Percentiles rank a stretch among this genome's conserved stretches.
phyloP scores from a whole-genome alignment of 2,113 vertebrate genomes.

The Gambusia holbrooki region DNA sequence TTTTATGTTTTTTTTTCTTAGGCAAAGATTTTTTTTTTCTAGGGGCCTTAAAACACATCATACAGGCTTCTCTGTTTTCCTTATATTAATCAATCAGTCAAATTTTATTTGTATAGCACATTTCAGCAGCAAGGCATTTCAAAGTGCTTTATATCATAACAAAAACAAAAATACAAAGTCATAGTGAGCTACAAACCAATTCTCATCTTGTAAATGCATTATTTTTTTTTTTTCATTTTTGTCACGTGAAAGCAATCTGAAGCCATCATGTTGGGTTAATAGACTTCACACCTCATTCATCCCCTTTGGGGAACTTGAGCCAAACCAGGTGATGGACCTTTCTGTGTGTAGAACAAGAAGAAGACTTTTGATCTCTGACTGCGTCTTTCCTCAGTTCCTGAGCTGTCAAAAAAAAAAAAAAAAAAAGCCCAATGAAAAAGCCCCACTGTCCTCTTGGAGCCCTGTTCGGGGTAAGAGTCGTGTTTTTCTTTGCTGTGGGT shows the following conservation, averaged over 20 bases:
- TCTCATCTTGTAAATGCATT: background rate
- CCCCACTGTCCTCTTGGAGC: background rate
- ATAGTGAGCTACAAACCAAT: background rate
- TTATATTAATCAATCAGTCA: no score
- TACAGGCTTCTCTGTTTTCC: no score
- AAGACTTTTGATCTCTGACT: conserved; percentile 30
- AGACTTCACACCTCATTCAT: background rate
- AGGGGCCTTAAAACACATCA: no score
- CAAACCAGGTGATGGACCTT: background rate
- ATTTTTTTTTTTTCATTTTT: no score
- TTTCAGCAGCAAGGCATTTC: no score
- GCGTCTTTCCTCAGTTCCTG: conserved; percentile 20
- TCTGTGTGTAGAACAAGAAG: background rate
- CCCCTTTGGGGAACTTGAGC: background rate
- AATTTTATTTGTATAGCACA: no score
- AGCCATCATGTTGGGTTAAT: background rate
- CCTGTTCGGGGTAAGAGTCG: conserved; percentile 19
- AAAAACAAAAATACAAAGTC: no score
- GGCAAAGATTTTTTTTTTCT: no score
- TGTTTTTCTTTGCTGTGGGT: conserved; percentile 45
- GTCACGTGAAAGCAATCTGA: background rate
- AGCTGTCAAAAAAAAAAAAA: background rate
- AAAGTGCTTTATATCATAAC: no score
- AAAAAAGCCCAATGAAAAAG: conserved; percentile 34
- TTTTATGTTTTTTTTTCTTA: no score